Evolutionary conservation across 2,113 vertebrate species (phyloP).

Genomic region (Corythornis vintsioides): DNA sequence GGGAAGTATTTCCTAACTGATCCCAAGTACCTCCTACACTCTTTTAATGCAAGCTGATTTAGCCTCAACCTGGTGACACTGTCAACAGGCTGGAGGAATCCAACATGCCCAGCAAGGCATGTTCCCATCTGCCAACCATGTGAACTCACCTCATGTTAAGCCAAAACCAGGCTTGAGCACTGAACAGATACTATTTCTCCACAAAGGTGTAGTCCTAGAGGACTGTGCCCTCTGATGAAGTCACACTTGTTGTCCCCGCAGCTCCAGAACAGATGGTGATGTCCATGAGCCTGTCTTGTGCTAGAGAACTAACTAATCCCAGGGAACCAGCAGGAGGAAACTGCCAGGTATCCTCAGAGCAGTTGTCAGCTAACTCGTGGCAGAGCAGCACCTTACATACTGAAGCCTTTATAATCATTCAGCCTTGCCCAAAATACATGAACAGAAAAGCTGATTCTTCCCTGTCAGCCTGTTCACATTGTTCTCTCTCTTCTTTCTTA

Average conservation of each 20-base stretch:
- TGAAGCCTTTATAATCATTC: background rate
- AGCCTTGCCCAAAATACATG: fast-evolving
- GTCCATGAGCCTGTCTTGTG: background rate
- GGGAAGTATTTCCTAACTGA: background rate
- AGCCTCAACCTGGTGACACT: background rate
- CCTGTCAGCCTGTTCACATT: background rate
- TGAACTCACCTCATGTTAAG: background rate
- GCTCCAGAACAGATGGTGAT: background rate
- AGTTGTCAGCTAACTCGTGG: background rate
- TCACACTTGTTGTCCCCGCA: fast-evolving
- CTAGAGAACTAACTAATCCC: background rate
- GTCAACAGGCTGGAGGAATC: background rate
- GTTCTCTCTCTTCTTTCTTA: background rate
- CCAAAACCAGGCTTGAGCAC: background rate
- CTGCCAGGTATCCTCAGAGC: background rate
- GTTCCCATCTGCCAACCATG: background rate
- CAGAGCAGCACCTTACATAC: background rate
- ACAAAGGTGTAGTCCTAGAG: background rate
- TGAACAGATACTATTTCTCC: background rate
- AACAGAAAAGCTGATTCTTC: background rate
- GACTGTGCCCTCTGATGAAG: background rate
- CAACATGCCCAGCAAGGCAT: background rate
- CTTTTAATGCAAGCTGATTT: background rate
- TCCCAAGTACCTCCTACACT: background rate
- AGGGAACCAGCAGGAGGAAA: background rate